These are phyloP conservation scores for Heteronetta atricapilla DNA, from an alignment of 2,113 vertebrate genomes.

Conservation along the genomic window DNA sequence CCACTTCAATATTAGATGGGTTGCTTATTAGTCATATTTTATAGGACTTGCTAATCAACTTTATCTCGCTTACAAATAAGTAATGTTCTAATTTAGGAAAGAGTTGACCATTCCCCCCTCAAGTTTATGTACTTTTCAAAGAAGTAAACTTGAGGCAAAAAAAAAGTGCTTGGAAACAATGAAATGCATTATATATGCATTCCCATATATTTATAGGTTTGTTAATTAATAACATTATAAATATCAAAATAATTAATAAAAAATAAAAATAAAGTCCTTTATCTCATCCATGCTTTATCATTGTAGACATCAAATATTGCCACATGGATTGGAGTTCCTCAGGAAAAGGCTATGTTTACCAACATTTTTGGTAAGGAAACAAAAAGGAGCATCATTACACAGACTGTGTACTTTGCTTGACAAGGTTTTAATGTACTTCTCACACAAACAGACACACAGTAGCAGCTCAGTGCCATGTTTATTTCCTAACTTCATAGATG, in stretches of 20 bases:
- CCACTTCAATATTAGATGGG: not conserved
- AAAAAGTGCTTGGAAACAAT: not conserved
- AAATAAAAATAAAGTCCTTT: not conserved
- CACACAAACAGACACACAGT: not conserved
- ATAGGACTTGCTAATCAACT: not conserved
- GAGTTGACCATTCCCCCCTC: not conserved
- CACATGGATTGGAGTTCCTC: not conserved
- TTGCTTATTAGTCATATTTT: not conserved
- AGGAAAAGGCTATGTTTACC: not conserved
- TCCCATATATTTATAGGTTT: not conserved
- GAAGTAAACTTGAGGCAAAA: not conserved
- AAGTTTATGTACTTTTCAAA: not conserved
- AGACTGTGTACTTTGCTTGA: not conserved
- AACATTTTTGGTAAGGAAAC: not conserved
- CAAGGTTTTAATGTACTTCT: conserved; percentile 11
- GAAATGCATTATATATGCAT: not conserved
- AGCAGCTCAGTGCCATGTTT: not conserved
- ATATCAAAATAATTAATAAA: not conserved
- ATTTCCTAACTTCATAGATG: conserved; percentile 10
- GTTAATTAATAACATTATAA: not conserved
- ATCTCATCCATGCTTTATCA: not conserved
- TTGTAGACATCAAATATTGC: not conserved
- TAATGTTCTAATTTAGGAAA: not conserved
- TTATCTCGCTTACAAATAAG: not conserved
- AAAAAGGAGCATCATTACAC: not conserved